phyloP scores from a whole-genome alignment of 2,888 invertebrate genomes.

The Limulus polyphemus region DNA sequence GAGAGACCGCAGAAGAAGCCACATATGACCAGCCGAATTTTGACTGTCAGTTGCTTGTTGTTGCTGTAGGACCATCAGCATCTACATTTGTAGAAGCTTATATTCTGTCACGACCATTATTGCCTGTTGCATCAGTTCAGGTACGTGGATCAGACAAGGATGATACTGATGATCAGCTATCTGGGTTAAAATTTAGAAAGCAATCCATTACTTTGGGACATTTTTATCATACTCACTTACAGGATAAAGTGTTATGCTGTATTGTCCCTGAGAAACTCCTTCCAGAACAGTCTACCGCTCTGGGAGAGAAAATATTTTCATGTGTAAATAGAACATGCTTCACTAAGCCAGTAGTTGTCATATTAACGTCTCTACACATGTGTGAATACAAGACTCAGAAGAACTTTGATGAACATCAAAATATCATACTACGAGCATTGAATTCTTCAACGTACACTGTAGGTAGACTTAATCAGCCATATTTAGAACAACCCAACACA shows the following conservation, averaged over 20 bases:
- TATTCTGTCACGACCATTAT: background rate
- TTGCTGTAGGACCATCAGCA: background rate
- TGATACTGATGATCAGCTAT: background rate
- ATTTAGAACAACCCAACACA: background rate
- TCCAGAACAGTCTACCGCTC: background rate
- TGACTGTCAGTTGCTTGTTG: background rate
- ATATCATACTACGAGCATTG: background rate
- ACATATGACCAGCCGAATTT: background rate
- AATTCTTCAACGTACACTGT: background rate
- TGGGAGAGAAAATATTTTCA: background rate
- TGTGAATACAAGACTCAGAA: background rate
- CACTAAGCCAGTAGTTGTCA: background rate
- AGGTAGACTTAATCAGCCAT: background rate
- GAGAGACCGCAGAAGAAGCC: background rate
- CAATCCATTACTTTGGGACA: background rate
- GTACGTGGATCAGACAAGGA: background rate
- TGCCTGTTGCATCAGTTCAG: background rate
- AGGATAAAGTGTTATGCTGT: background rate
- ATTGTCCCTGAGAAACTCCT: background rate
- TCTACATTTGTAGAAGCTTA: background rate
- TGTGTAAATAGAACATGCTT: background rate
- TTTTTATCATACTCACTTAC: background rate
- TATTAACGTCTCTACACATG: background rate
- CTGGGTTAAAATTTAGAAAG: background rate
- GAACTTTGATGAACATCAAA: background rate